Conservation (phyloP, 2,797 vertebrate genomes). For the Thamnophis elegans region DNA sequence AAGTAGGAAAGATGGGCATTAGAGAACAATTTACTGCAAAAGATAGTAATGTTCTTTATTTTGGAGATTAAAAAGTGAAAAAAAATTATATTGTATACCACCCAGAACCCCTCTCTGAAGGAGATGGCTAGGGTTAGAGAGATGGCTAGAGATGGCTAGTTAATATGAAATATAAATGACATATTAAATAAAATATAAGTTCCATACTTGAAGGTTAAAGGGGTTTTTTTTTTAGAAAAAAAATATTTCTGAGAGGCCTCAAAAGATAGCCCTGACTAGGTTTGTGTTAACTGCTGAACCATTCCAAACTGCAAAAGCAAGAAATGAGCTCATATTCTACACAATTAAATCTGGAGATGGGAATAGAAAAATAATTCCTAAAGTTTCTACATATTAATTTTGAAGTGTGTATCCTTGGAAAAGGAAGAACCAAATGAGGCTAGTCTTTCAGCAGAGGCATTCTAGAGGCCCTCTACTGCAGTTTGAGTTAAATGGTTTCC, state of each 20-base stretch:
- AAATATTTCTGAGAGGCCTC: not conserved
- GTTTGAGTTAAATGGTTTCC: not conserved
- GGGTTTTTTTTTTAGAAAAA: not conserved
- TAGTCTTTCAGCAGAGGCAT: not conserved
- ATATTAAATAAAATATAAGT: not conserved
- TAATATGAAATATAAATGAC: not conserved
- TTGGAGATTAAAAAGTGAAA: not conserved
- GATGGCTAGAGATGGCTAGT: not conserved
- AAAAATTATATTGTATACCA: not conserved
- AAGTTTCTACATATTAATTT: not conserved
- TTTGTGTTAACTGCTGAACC: not conserved
- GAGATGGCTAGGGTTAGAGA: too few relatives aligned
- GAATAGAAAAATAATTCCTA: not conserved
- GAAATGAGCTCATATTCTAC: not conserved
- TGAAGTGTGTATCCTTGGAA: not conserved
- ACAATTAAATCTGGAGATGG: not conserved
- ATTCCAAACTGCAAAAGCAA: not conserved
- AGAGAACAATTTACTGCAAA: conserved; percentile 18
- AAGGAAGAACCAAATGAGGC: not conserved
- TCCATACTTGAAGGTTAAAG: not conserved
- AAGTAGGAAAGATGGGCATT: conserved; percentile 15
- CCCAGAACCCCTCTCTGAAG: not conserved
- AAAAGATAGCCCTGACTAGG: not conserved
- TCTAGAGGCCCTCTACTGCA: not conserved
- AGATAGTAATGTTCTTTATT: conserved; percentile 1